Evolutionary conservation across 2,113 vertebrate genomes (phyloP), one percentile per base, ranked within the genome.

Genomic region (Rhinichthys klamathensis): DNA sequence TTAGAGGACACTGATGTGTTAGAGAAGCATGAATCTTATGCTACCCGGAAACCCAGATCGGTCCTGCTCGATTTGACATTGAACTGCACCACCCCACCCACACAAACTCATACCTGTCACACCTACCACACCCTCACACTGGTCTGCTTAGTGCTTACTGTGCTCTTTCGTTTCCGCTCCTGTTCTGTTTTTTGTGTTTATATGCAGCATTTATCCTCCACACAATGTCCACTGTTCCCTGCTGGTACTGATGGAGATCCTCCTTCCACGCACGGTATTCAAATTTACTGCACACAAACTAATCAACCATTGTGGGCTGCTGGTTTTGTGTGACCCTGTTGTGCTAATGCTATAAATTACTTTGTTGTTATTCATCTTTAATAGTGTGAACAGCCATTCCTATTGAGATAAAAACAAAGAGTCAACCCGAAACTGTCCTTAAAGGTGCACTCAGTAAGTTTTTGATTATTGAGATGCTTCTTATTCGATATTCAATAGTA

Each of bases 51-150:
- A 41, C 32, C 32, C 13, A 23, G 51, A 58, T 56, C 30, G 1
- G 58, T 27, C 8, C 4, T 11, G 25, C 23, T 63, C 8, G 8
- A 80, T 80, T 80, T 35, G 18, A 56, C 75, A 78, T 5, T 44
- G 35, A 63, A 80, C 35, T 6, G 10, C 23, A 30, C 12, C 38
- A 65, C 78, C 7, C 13, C 13, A 63, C 23, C 77, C 61, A 81
- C 38, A 58, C 21, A 54, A 60, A 51, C 44, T 51, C 27, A 32
- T 7, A 81, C 10, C 38, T 63, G 6, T 46, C 15, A 67, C 61
- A 67, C 61, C 44, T 69, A 69, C 44, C 60, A 65, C 78, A 51
- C 63, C 61, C 44, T 69, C 61, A 69, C 27, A 80, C 60, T n/a
- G 4, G 23, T 51, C 46, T 32, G 74, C 73, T 65, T 12, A 49